Base-by-base conservation (phyloP, 2,888 invertebrate species). In the Acanthopleura granulata region DNA sequence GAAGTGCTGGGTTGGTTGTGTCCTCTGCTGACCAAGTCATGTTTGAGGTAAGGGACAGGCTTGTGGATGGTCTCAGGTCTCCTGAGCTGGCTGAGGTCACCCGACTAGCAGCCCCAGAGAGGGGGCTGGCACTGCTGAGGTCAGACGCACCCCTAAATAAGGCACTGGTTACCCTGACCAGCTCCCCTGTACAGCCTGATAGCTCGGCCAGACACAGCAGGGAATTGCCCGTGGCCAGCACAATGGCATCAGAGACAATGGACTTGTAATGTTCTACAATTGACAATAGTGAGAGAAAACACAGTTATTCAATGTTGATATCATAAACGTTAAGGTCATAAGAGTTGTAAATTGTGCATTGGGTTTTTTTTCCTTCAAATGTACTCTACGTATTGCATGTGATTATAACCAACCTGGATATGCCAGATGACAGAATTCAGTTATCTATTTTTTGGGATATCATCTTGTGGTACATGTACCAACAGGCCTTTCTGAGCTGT, bases 181-280 rank as follows among this genome's bases (percentile, higher is more conserved):
- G 82, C 74, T 89, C 88, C 30, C 85, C 83, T 40, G 84, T 82
- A 83, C 89, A 89, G n/a, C 89, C 89, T 3, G 86, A 83, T 0
- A 88, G 83, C 79, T 89, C 89, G 0, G 88, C 89, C 51, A 90
- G 81, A 18, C 85, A 84, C 61, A 89, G 86, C 62, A 90, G 81
- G 14, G 89, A 87, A 72, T 83, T 82, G 25, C 85, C 84, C 49
- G 86, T 87, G 69, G 87, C 83, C 40, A 77, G 78, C 50, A 88
- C 82, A 12, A 90, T 84, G 11, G 90, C 88, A 66, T 85, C 81
- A 76, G 86, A 89, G 15, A 89, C 85, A 76, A 86, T 82, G 71
- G 87, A 86, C 40, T 84, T 83, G 83, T 87, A 89, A 78, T 84
- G 81, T 49, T 82, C 89, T 89, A 81, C 0, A 79, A 78, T 9